Evolutionary conservation across 1,140 invertebrate genomes (phyloP).

Genomic region (Aethina tumida): DNA sequence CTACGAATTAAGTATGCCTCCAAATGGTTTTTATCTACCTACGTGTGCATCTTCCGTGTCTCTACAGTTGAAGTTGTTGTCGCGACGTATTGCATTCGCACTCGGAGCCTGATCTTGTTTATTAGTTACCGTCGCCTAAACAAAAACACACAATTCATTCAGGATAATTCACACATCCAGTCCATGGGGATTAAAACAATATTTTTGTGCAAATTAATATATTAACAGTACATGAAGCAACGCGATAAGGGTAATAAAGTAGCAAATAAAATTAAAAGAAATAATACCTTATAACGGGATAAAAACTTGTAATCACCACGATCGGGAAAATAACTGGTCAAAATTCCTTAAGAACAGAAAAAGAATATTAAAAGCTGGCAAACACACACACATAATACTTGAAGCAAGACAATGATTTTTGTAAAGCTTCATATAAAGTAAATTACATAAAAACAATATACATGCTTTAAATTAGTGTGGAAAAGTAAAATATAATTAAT

Average conservation of each 20-base stretch:
- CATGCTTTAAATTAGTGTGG: slow-evolving; percentile 17
- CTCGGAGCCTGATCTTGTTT: slow-evolving; percentile 17
- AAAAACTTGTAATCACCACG: slow-evolving; percentile 32
- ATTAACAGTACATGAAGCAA: slow-evolving; percentile 3
- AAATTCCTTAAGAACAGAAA: slow-evolving; percentile 28
- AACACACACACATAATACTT: slow-evolving; percentile 11
- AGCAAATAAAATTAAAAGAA: slow-evolving; percentile 16
- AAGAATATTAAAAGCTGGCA: slow-evolving; percentile 18
- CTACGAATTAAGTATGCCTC: no score
- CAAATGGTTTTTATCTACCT: slow-evolving; percentile 27
- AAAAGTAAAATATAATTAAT: slow-evolving; percentile 16
- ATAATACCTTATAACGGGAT: slow-evolving; percentile 31
- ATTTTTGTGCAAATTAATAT: no score
- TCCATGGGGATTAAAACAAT: slow-evolving; percentile 2
- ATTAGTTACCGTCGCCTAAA: slow-evolving; percentile 28
- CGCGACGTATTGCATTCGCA: slow-evolving; percentile 21
- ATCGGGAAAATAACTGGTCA: slow-evolving; percentile 31
- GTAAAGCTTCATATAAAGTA: slow-evolving; percentile 14
- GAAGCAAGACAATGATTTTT: slow-evolving; percentile 5
- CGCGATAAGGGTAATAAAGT: slow-evolving; percentile 6
- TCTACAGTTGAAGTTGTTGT: slow-evolving; percentile 32
- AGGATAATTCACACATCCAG: not conserved
- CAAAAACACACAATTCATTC: slow-evolving; percentile 2
- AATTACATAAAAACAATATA: slow-evolving; percentile 10
- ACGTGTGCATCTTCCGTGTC: slow-evolving; percentile 29